Conservation (phyloP, 2,888 invertebrate genomes). For the Cerceris ruficornis region DNA sequence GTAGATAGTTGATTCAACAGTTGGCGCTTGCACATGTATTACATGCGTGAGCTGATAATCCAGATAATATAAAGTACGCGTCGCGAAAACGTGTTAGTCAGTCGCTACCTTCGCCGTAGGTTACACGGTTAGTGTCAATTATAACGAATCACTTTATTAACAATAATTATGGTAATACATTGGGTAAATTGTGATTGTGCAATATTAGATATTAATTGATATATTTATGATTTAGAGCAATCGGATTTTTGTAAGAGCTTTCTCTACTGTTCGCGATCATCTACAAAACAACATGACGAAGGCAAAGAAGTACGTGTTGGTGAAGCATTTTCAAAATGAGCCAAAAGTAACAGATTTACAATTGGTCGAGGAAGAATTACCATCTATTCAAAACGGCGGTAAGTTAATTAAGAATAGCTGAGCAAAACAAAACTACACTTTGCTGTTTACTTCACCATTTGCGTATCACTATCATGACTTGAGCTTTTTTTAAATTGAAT, state of each 20-base stretch:
- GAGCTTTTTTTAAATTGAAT: neutral
- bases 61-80: too few species aligned
- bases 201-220: neutral
- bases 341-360: conserved; percentile 86
- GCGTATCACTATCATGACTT: neutral
- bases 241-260: neutral
- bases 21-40: too few species aligned
- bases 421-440: neutral
- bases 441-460: neutral
- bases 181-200: neutral
- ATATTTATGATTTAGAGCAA: neutral
- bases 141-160: too few species aligned
- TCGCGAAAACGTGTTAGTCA: too few species aligned
- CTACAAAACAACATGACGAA: conserved; percentile 80
- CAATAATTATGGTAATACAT: neutral
- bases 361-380: conserved; percentile 87
- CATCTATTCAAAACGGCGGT: conserved; percentile 87
- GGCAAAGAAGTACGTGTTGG: conserved; percentile 86
- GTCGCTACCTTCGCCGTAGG: too few species aligned
- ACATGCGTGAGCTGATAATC: too few species aligned
- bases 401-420: conserved; percentile 38
- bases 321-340: conserved; percentile 86
- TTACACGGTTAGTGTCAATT: too few species aligned
- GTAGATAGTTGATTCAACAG: too few species aligned
- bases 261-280: neutral